Conservation (phyloP, 2,888 invertebrate genomes). For the Spicauda simplicius region DNA sequence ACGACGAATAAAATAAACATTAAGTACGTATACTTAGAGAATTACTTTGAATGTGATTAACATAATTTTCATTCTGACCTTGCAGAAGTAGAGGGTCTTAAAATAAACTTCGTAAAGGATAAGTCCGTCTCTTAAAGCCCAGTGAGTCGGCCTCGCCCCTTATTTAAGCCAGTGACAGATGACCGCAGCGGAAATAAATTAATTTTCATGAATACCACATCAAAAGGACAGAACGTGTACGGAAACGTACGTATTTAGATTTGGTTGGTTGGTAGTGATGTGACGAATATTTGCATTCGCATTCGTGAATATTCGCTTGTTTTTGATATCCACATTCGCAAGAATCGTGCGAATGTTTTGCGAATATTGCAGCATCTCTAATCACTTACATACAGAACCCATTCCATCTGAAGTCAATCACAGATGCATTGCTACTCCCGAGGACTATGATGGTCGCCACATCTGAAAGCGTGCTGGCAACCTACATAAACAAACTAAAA, state of each 20-base stretch:
- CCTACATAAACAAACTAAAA: too few relatives aligned
- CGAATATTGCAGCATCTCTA: too few relatives aligned
- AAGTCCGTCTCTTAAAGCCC: slow-evolving; percentile 34
- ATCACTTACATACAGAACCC: too few relatives aligned
- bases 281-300: too few relatives aligned
- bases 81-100: slow-evolving; percentile 30
- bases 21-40: slow-evolving; percentile 13
- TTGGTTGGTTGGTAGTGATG: background rate
- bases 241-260: slow-evolving; percentile 53
- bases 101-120: slow-evolving; percentile 41
- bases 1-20: slow-evolving; percentile 8
- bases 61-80: slow-evolving; percentile 21
- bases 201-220: slow-evolving; percentile 41
- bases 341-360: too few relatives aligned
- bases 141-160: slow-evolving; percentile 45
- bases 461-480: too few relatives aligned
- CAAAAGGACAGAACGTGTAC: slow-evolving; percentile 55
- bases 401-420: too few relatives aligned
- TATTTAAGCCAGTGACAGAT: slow-evolving; percentile 57
- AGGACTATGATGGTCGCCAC: too few relatives aligned
- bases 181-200: slow-evolving; percentile 60
- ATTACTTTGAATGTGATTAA: slow-evolving; percentile 25
- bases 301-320: too few relatives aligned
- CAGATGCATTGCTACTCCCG: too few relatives aligned
- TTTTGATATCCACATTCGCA: too few relatives aligned